phyloP scores from a whole-genome alignment of 1,140 invertebrate species.

The Oppia nitens region DNA sequence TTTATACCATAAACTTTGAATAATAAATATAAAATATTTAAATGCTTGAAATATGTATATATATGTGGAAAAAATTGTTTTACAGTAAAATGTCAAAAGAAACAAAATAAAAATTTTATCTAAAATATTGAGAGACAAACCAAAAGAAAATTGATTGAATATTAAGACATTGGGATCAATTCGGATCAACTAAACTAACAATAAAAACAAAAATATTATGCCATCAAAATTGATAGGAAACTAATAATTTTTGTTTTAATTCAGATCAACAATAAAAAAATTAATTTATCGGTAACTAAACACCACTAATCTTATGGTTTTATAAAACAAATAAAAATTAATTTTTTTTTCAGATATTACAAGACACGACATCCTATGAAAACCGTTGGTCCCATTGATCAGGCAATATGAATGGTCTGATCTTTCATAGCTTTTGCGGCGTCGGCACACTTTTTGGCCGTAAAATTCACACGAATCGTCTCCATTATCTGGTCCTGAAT shows the following conservation, averaged over 20 bases:
- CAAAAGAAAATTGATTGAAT: not conserved
- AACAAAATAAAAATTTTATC: not conserved
- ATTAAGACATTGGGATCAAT: not conserved
- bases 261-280: not conserved
- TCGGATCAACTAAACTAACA: not conserved
- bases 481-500: not conserved
- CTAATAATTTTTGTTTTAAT: not conserved
- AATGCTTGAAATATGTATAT: too few relatives aligned
- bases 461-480: too few relatives aligned
- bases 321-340: not conserved
- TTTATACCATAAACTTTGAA: too few relatives aligned
- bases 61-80: too few relatives aligned
- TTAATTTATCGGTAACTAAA: not conserved
- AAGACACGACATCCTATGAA: too few relatives aligned
- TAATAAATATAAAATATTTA: too few relatives aligned
- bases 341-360: too few relatives aligned
- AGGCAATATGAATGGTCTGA: not conserved
- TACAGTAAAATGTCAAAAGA: not conserved
- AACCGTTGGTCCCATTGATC: too few relatives aligned
- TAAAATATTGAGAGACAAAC: not conserved
- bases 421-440: not conserved
- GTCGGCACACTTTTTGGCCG: not conserved
- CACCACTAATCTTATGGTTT: not conserved
- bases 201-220: not conserved
- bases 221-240: not conserved